Evolutionary conservation across 1,140 invertebrate genomes (phyloP).

Genomic region (Pemphigus obesinymphae): DNA sequence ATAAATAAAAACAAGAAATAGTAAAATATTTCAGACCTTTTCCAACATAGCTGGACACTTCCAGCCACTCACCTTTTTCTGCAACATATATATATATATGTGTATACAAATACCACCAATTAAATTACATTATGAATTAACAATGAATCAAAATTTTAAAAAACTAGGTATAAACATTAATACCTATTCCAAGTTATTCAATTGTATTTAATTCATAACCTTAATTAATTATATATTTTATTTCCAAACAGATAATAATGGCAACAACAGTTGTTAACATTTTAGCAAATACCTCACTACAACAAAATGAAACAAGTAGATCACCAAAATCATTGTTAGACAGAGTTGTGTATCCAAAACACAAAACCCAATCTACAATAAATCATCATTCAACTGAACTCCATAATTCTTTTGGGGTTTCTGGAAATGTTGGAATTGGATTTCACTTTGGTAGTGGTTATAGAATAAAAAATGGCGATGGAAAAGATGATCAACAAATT

Average conservation of each 20-base stretch:
- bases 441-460: constrained; percentile 16
- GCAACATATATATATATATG: too few relatives aligned
- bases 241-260: neutral
- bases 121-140: too few relatives aligned
- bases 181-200: too few relatives aligned
- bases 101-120: too few relatives aligned
- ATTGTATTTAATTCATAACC: neutral
- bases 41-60: too few relatives aligned
- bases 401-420: constrained; percentile 18
- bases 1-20: too few relatives aligned
- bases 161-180: too few relatives aligned
- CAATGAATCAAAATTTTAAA: too few relatives aligned
- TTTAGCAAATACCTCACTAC: neutral
- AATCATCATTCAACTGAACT: neutral
- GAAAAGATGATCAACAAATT: neutral
- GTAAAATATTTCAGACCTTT: too few relatives aligned
- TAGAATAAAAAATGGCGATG: constrained; percentile 6
- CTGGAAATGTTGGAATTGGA: constrained; percentile 29
- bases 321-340: neutral
- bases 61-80: too few relatives aligned
- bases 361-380: neutral
- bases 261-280: neutral
- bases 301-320: neutral
- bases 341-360: neutral
- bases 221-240: neutral